Percentiles rank a stretch among this genome's conserved stretches.
Evolutionary conservation across 2,113 vertebrate genomes (phyloP).

Genomic region (Haemorhous mexicanus): DNA sequence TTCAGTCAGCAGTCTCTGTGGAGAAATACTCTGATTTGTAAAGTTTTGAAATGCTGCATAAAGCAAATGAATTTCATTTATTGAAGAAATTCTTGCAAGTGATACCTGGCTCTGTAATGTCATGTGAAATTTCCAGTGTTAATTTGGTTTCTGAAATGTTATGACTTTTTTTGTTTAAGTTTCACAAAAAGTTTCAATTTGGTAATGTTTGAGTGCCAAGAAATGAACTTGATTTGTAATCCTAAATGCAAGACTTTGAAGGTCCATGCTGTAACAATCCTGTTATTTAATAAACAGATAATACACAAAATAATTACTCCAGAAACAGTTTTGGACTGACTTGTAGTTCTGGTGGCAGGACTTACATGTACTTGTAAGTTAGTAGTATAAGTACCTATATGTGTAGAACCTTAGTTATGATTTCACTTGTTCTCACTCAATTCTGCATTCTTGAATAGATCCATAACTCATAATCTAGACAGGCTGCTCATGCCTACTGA

Average conservation of each 20-base stretch:
- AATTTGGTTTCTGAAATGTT: neutral
- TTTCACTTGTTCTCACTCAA: neutral
- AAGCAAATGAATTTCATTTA: neutral
- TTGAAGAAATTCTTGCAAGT: neutral
- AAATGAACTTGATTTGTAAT: conserved; percentile 25
- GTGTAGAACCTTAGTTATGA: neutral
- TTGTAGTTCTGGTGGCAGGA: neutral
- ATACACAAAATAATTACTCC: neutral
- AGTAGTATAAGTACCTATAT: fast-evolving
- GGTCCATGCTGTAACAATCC: conserved; percentile 26
- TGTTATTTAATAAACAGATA: conserved; percentile 39
- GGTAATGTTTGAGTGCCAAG: conserved; percentile 27
- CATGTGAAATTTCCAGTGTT: neutral
- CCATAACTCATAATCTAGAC: neutral
- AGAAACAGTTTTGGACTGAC: neutral
- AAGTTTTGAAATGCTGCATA: neutral
- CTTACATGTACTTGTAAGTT: neutral
- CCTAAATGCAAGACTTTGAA: neutral
- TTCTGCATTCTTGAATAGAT: neutral
- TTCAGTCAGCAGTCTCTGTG: neutral
- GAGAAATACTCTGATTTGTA: neutral
- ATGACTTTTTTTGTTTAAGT: neutral
- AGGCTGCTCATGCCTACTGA: neutral
- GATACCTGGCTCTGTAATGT: conserved; percentile 10
- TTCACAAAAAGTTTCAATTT: neutral